Base-by-base conservation (phyloP, 2,888 invertebrate genomes). In the Hirtodrosophila histrioides region DNA sequence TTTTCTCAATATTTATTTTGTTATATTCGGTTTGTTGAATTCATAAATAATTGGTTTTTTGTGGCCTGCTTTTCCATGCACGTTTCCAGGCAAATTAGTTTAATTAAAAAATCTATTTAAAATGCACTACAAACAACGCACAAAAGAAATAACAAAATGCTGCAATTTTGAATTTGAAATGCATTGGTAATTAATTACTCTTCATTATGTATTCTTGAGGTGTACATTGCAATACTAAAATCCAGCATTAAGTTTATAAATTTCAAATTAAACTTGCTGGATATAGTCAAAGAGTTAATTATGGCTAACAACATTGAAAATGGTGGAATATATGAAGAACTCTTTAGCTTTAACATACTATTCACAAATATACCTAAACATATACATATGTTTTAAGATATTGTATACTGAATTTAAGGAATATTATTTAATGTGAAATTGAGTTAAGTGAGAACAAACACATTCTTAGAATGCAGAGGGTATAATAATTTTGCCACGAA, bases 81-180 rank as follows among this genome's bases (percentile, higher is more conserved):
- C 43, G 39, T 56, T 70, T 50, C 44, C 12, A 24, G 40, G 31
- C 85, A 82, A 27, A 87, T 86, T 85, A 87, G 73, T 65, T 67
- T 69, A 82, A 85, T 87, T 82, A 68, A 65, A 57, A 54, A 61
- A 45, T 45, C 51, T 39, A 50, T 69, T 70, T 58, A 55, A 75
- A 65, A 78, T 72, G 76, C 69, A 35, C 45, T 50, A 49, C 39
- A 37, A 27, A 37, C 11, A 23, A 11, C 12, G 24, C 41, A 54
- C 10, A 9, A 55, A 48, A 33, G 35, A 29, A 29, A 46, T 29
- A 35, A 44, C 5, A 44, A 36, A 56, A 62, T 43, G 24, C 51
- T 40, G 40, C 69, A 61, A 54, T 39, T 36, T 35, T 17, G 36
- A 58, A 67, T 60, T 58, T 49, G 12, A 62, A 51, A 49, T 55